These are phyloP conservation scores for Rhynchonycteris naso DNA, from an alignment of 2,797 vertebrate species.

Conservation along the genomic window DNA sequence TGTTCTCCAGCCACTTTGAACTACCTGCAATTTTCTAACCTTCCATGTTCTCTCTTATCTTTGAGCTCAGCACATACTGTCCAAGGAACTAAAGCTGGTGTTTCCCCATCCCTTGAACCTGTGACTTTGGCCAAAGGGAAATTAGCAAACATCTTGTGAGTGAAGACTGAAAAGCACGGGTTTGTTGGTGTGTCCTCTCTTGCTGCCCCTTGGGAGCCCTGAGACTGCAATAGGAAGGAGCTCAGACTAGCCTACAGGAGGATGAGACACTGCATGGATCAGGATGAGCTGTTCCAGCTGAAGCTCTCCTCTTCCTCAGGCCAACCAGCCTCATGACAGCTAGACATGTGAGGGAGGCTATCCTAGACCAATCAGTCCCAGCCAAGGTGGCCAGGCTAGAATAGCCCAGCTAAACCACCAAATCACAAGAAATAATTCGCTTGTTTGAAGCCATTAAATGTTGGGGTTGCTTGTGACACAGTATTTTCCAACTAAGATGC, in stretches of 20 bases:
- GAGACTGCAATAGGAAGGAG: neutral
- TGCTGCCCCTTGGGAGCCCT: neutral
- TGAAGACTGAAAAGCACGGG: neutral
- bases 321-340: neutral
- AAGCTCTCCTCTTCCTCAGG: neutral
- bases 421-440: neutral
- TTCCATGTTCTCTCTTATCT: neutral
- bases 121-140: conserved; percentile 8
- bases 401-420: neutral
- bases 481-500: neutral
- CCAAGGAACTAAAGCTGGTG: neutral
- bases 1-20: neutral
- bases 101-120: neutral
- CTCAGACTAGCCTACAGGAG: neutral
- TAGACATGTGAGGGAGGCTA: neutral
- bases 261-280: neutral
- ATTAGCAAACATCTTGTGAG: neutral
- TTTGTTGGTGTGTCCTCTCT: neutral
- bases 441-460: neutral
- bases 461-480: neutral
- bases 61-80: neutral
- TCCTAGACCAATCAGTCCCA: neutral
- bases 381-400: neutral
- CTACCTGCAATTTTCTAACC: neutral
- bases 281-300: neutral